These are phyloP conservation scores for Peromyscus eremicus DNA, from an alignment of 2,797 vertebrate genomes.

Conservation along the genomic window DNA sequence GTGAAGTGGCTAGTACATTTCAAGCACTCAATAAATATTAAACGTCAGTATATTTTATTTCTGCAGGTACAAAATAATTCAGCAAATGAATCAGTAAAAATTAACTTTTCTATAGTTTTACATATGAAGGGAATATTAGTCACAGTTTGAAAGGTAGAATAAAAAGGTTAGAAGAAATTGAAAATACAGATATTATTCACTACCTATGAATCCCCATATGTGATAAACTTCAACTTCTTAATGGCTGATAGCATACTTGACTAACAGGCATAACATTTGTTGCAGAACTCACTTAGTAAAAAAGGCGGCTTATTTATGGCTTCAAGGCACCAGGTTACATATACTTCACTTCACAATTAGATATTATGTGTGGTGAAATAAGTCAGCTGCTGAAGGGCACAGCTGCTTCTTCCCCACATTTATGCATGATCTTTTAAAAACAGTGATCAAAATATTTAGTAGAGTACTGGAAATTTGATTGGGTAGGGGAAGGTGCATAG, in stretches of 20 bases:
- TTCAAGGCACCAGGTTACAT: not conserved
- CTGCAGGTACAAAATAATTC: conserved; percentile 27
- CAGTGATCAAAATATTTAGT: not conserved
- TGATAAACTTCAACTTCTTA: conserved; percentile 39
- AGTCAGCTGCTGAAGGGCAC: not conserved
- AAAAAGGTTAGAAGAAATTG: not conserved
- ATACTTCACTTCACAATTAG: not conserved
- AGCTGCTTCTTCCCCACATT: not conserved
- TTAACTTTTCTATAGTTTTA: conserved; percentile 48
- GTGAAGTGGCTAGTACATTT: conserved; percentile 28
- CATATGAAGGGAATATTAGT: not conserved
- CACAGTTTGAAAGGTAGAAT: conserved; percentile 28
- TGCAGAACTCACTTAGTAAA: not conserved
- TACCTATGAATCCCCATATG: conserved; percentile 10
- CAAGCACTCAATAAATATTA: conserved; percentile 60
- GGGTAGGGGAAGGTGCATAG: not conserved
- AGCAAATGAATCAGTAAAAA: conserved; percentile 59
- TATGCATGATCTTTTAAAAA: not conserved
- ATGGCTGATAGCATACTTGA: not conserved
- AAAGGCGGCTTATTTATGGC: not conserved
- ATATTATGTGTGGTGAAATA: not conserved
- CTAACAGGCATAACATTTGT: not conserved
- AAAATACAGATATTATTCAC: conserved; percentile 6
- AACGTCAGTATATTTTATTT: conserved; percentile 49
- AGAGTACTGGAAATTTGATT: too few species aligned